A percentile compares a stretch with the other conserved stretches of the same genome.
These are phyloP conservation scores for Torymus auratus DNA, from an alignment of 2,888 invertebrate genomes.

Conservation along the genomic window DNA sequence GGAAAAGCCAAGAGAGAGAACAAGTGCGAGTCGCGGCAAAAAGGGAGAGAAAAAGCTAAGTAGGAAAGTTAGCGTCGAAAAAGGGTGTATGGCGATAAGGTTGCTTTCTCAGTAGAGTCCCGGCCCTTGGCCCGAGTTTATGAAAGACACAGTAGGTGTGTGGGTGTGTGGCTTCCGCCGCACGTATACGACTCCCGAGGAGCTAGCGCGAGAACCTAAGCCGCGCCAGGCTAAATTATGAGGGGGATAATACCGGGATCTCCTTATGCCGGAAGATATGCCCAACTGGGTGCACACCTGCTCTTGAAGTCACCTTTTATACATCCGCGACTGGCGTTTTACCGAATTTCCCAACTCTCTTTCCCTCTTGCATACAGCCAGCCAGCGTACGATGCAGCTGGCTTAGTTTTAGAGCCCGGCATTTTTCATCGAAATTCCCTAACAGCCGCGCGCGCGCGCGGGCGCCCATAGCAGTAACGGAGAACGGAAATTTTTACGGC, in stretches of 20 bases:
- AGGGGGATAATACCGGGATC: constrained; percentile 12
- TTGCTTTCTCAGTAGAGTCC: background rate
- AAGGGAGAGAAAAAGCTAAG: constrained; percentile 22
- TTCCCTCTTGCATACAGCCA: background rate
- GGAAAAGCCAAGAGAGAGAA: background rate
- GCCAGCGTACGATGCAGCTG: constrained; percentile 7
- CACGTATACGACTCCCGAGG: background rate
- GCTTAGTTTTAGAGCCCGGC: constrained; percentile 43
- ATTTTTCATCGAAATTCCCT: constrained; percentile 53
- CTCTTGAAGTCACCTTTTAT: constrained; percentile 23
- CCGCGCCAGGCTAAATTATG: constrained; percentile 25
- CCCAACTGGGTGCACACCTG: constrained; percentile 13
- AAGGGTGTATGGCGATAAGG: constrained; percentile 44
- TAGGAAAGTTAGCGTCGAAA: constrained; percentile 36
- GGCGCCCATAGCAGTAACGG: background rate
- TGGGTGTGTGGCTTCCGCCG: background rate
- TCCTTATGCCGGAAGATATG: background rate
- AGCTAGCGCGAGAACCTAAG: constrained; percentile 1
- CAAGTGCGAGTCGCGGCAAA: background rate
- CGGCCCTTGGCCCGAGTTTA: constrained; percentile 22
- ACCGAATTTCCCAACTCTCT: constrained; percentile 20
- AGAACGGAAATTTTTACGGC: constrained; percentile 32
- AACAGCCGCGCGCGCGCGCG: background rate
- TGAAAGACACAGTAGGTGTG: background rate
- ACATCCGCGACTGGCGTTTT: constrained; percentile 17